Conservation (phyloP, 2,797 vertebrate species). For the Enteromius unitaeniatus region DNA sequence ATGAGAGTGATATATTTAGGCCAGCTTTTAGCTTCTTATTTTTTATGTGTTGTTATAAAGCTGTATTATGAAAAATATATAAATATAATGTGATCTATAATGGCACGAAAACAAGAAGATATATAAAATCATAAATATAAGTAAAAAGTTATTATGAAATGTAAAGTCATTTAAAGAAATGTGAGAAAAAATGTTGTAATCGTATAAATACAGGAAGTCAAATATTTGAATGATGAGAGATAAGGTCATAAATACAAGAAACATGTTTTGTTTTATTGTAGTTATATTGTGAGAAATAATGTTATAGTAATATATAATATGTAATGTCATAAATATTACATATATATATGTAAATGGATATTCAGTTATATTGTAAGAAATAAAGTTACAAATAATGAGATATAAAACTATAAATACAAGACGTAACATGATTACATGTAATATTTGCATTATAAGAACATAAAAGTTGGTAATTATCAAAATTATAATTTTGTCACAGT, state of each 20-base stretch:
- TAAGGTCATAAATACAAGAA: background rate
- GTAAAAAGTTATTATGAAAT: background rate
- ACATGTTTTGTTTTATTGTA: background rate
- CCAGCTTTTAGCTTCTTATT: background rate
- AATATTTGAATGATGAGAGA: background rate
- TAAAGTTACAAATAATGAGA: background rate
- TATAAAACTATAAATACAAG: background rate
- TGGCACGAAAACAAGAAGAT: background rate
- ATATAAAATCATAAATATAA: background rate
- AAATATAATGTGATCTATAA: background rate
- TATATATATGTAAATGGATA: background rate
- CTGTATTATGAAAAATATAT: background rate
- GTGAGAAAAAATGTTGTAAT: background rate
- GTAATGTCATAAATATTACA: background rate
- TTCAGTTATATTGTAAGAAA: background rate
- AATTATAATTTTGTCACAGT: too few relatives aligned
- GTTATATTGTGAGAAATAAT: background rate
- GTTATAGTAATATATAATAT: background rate
- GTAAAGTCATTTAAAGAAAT: background rate
- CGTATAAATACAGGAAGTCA: background rate
- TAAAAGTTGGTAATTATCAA: too few relatives aligned
- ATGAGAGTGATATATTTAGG: background rate
- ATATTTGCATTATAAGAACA: background rate
- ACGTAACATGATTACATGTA: background rate
- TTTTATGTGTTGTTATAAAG: background rate